Conservation (phyloP, 2,797 vertebrate genomes). For the Tauraco hartlaubi region DNA sequence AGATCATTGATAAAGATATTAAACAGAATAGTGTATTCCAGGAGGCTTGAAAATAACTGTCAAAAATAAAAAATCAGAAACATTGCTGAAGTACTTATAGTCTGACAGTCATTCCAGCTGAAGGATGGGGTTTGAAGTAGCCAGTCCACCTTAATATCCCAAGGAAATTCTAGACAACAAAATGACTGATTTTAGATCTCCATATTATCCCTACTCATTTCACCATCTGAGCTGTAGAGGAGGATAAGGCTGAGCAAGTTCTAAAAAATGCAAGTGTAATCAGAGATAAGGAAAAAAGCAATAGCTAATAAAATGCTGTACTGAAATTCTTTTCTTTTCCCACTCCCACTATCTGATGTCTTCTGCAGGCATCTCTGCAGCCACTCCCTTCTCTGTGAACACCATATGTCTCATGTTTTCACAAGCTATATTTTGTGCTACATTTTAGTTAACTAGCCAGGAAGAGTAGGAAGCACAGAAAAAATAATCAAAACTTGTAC, state of each 20-base stretch:
- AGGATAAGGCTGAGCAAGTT: not conserved
- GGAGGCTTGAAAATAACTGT: not conserved
- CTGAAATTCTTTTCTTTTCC: not conserved
- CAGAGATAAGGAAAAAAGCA: not conserved
- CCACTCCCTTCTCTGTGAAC: not conserved
- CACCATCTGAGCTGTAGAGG: not conserved
- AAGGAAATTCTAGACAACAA: not conserved
- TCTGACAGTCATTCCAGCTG: not conserved
- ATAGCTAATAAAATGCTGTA: not conserved
- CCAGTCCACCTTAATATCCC: not conserved
- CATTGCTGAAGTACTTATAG: not conserved
- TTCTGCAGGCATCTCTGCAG: not conserved
- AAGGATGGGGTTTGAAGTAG: not conserved
- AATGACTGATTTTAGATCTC: not conserved
- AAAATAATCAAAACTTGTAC: not conserved
- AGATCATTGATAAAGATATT: not conserved
- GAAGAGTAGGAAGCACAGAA: not conserved
- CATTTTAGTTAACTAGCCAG: not conserved
- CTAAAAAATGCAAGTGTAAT: not conserved
- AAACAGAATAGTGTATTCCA: not conserved
- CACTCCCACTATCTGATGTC: not conserved
- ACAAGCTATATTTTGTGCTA: not conserved
- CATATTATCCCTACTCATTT: not conserved
- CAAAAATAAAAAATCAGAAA: not conserved
- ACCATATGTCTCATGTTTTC: not conserved